Conservation (phyloP, 2,797 vertebrate species). For the Epinephelus awoara region DNA sequence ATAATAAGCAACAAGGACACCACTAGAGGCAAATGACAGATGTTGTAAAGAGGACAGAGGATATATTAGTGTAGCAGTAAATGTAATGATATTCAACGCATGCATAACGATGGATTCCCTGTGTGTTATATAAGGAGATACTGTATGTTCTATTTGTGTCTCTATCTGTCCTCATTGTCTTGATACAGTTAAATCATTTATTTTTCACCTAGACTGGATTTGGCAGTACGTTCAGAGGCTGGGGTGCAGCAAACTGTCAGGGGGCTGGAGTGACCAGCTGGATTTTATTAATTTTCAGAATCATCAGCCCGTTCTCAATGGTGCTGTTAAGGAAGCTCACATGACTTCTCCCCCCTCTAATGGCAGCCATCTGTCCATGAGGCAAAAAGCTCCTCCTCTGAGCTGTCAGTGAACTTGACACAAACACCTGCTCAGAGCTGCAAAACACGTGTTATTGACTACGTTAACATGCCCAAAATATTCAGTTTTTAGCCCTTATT, state of each 20-base stretch:
- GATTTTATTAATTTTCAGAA: conserved; percentile 71
- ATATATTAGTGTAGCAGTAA: too few relatives aligned
- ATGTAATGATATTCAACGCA: neutral
- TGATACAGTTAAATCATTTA: too few relatives aligned
- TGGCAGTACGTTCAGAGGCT: conserved; percentile 24
- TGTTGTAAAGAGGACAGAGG: neutral
- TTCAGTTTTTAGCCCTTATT: too few relatives aligned
- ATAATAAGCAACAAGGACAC: neutral
- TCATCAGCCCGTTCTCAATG: conserved; percentile 60
- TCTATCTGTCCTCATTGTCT: neutral
- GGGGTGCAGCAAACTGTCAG: conserved; percentile 38
- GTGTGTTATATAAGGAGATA: neutral
- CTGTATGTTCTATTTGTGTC: neutral
- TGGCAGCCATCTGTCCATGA: conserved; percentile 75
- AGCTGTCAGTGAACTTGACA: conserved; percentile 2
- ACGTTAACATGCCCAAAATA: too few relatives aligned
- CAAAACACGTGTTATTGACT: neutral
- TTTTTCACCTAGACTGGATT: neutral
- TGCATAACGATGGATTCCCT: neutral
- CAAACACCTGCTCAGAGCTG: conserved; percentile 4
- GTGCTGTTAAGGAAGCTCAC: conserved; percentile 50
- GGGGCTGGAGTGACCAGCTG: conserved; percentile 59
- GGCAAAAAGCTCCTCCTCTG: conserved; percentile 38
- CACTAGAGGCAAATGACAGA: neutral
- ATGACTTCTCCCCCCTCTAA: conserved; percentile 66